A percentile compares a stretch with the other conserved stretches of the same genome.
Conservation (phyloP, 2,797 vertebrate genomes). For the Rhynchonycteris naso region DNA sequence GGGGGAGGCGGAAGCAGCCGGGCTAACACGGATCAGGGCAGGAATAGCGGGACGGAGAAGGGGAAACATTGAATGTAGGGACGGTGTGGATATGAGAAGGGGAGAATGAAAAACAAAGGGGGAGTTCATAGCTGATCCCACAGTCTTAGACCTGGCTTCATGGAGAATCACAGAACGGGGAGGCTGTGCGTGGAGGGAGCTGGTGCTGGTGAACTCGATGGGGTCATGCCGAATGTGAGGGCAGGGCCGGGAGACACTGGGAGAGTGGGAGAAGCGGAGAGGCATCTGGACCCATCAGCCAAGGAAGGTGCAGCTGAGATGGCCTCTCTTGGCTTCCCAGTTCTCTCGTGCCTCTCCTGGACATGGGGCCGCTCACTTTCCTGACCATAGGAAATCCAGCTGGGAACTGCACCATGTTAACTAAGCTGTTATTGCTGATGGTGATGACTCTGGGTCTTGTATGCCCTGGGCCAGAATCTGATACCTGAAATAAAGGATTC, state of each 20-base stretch:
- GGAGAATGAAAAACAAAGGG: background rate
- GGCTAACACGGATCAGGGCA: background rate
- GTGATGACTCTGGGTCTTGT: background rate
- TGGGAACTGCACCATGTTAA: background rate
- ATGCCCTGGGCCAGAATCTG: background rate
- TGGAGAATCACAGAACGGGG: background rate
- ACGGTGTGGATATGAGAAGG: background rate
- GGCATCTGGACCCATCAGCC: background rate
- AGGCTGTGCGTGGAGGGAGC: background rate
- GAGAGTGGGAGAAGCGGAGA: background rate
- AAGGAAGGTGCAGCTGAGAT: background rate
- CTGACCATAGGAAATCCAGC: accelerated
- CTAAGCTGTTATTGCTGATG: background rate
- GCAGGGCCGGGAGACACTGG: background rate
- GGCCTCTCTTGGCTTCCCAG: accelerated
- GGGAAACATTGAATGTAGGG: background rate
- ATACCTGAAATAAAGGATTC: constrained; percentile 42
- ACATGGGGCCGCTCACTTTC: accelerated
- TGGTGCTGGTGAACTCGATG: accelerated
- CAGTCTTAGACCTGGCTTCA: background rate
- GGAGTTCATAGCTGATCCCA: background rate
- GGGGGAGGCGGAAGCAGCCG: background rate
- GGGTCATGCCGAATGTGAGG: background rate
- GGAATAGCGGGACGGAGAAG: background rate
- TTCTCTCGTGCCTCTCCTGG: background rate